phyloP scores from a whole-genome alignment of 2,113 vertebrate species.

The Hylia prasina region DNA sequence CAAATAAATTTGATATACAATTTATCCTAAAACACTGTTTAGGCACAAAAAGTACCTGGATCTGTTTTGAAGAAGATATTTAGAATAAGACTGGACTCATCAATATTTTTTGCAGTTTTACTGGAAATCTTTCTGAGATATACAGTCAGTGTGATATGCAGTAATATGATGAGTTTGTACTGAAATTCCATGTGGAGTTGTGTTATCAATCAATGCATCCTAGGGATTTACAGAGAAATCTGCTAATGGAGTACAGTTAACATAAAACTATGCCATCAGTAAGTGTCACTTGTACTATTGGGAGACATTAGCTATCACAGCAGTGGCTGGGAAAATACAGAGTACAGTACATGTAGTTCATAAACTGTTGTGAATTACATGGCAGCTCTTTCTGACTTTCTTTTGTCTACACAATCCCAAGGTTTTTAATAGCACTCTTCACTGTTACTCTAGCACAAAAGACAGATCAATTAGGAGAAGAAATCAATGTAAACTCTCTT shows the following conservation, averaged over 20 bases:
- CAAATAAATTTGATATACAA: neutral
- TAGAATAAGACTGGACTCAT: neutral
- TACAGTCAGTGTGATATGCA: neutral
- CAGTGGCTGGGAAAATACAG: conserved; percentile 10
- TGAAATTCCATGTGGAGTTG: conserved; percentile 12
- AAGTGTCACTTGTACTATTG: conserved; percentile 40
- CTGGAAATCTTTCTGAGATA: neutral
- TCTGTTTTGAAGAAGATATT: neutral
- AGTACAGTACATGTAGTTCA: neutral
- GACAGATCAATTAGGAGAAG: neutral
- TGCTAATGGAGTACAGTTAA: conserved; percentile 54
- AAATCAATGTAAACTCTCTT: neutral
- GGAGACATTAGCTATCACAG: conserved; percentile 55
- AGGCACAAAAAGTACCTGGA: neutral
- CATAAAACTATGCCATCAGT: conserved; percentile 49
- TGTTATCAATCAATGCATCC: conserved; percentile 22
- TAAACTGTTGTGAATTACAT: conserved; percentile 38
- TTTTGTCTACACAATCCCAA: neutral
- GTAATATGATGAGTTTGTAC: neutral
- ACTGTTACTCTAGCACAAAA: neutral
- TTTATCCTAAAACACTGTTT: neutral
- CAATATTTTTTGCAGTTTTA: neutral
- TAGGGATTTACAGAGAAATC: conserved; percentile 40
- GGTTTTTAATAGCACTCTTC: neutral
- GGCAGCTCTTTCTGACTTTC: neutral